Percentiles rank a stretch among this genome's conserved stretches.
These are phyloP conservation scores for Hystrix brachyura DNA, from an alignment of 2,113 vertebrate species.

Conservation along the genomic window DNA sequence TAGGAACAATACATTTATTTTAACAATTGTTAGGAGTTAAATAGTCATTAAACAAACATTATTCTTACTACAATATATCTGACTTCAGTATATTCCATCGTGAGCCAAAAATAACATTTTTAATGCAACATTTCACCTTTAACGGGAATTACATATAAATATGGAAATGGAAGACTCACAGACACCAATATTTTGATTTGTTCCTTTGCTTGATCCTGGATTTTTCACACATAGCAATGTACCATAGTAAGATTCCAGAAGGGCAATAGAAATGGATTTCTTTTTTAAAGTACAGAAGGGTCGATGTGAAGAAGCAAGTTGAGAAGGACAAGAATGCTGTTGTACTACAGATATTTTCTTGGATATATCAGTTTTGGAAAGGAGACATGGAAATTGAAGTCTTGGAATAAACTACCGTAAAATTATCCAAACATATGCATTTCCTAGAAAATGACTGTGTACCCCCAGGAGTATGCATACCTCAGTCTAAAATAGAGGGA, in stretches of 20 bases:
- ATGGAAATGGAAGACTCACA: neutral
- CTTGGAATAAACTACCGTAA: neutral
- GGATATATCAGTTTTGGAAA: constrained; percentile 11
- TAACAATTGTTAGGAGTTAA: neutral
- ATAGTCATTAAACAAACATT: constrained; percentile 21
- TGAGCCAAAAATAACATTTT: neutral
- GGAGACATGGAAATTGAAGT: neutral
- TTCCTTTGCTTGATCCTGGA: neutral
- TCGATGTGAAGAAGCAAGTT: neutral
- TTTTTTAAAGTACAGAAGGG: neutral
- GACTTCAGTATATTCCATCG: neutral
- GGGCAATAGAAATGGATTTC: neutral
- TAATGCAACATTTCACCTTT: neutral
- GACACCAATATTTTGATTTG: neutral
- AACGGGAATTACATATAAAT: neutral
- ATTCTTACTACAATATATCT: neutral
- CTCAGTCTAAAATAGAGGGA: neutral
- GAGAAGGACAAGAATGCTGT: neutral
- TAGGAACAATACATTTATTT: neutral
- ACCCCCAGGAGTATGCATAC: neutral
- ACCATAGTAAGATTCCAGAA: neutral
- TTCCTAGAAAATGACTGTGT: neutral
- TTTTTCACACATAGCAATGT: neutral
- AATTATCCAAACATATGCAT: neutral
- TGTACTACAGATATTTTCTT: neutral